Base-by-base conservation (phyloP, 2,113 vertebrate genomes). In the Oncorhynchus clarkii region DNA sequence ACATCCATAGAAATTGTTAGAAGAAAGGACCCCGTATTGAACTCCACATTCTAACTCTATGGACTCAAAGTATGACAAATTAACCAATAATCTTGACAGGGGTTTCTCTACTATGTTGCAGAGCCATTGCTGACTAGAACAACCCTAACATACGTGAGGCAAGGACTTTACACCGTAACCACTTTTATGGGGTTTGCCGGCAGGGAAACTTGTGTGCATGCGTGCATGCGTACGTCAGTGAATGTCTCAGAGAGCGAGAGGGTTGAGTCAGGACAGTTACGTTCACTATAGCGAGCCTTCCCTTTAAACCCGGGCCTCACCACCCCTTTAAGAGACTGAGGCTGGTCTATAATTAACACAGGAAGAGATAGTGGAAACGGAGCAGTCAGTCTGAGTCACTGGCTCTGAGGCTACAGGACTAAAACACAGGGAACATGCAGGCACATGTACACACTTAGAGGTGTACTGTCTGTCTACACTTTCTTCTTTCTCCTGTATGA, bases 311-410 rank as follows among this genome's bases (percentile, higher is more conserved):
- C 81, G 84, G 81, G 82, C 87, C 82, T 81, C 85, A 88, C 89
- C 87, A 80, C 87, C 88, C 89, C 89, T 88, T 90, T 87, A 83
- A 90, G 85, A 84, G 84, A 81, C 85, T 84, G 85, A 67, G 86
- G 84, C 84, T 79, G 84, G 86, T 86, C 90, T 93, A 90, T 93
- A 93, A 94, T 94, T 94, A 93, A 84, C 51, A 88, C 85, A 89
- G 87, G 86, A 90, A 92, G 85, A 92, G 87, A 90, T 83, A 84
- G 85, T 89, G 87, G 87, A 89, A 91, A 88, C 86, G 88, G 88
- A 90, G 84, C 88, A 89, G 84, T 77, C 86, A 83, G 78, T 83
- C 83, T 93, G 92, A 93, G 86, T 94, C 92, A 93, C 51, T 16
- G 51, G 51, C 51, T 54, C 4, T 54, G 51, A 73, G 76, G 77